These are phyloP conservation scores for Stegastes partitus DNA, from an alignment of 2,113 vertebrate genomes.

Conservation along the genomic window DNA sequence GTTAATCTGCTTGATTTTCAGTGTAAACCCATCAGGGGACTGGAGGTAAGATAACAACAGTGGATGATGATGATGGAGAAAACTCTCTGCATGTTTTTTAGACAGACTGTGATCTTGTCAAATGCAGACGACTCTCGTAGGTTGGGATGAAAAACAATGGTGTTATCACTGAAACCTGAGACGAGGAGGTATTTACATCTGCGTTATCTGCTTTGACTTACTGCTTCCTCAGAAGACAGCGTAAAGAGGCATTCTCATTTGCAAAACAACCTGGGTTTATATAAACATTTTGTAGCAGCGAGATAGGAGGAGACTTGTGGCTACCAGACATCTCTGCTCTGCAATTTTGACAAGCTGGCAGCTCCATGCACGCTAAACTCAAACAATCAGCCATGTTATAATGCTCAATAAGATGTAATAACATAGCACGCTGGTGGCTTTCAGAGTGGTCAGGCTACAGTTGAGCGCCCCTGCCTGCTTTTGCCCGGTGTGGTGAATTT, in stretches of 20 bases:
- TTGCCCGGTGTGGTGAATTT: slow-evolving; percentile 63
- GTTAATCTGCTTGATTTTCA: slow-evolving; percentile 75
- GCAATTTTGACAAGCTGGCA: slow-evolving; percentile 57
- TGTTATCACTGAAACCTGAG: slow-evolving; percentile 60
- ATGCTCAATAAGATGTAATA: slow-evolving; percentile 71
- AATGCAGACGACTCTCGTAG: slow-evolving; percentile 61
- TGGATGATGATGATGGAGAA: slow-evolving; percentile 45
- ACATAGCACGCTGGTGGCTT: slow-evolving; percentile 68
- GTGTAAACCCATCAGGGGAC: slow-evolving; percentile 76
- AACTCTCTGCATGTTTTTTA: slow-evolving; percentile 47
- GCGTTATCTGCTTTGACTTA: slow-evolving; percentile 62
- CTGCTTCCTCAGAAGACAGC: slow-evolving; percentile 66
- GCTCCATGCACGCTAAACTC: slow-evolving; percentile 54
- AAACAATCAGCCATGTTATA: slow-evolving; percentile 62
- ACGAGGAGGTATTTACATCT: slow-evolving; percentile 69
- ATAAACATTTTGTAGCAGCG: slow-evolving; percentile 55
- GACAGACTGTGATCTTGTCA: slow-evolving; percentile 74
- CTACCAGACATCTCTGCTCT: slow-evolving; percentile 39
- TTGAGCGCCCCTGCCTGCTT: slow-evolving; percentile 60
- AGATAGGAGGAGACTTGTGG: slow-evolving; percentile 45
- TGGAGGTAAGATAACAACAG: slow-evolving; percentile 57
- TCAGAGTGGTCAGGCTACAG: slow-evolving; percentile 69
- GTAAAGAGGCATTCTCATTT: slow-evolving; percentile 35
- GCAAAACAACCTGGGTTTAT: slow-evolving; percentile 62
- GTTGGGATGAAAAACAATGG: slow-evolving; percentile 76